These are phyloP conservation scores for Microplitis manilae DNA, from an alignment of 2,888 invertebrate species.

Conservation along the genomic window DNA sequence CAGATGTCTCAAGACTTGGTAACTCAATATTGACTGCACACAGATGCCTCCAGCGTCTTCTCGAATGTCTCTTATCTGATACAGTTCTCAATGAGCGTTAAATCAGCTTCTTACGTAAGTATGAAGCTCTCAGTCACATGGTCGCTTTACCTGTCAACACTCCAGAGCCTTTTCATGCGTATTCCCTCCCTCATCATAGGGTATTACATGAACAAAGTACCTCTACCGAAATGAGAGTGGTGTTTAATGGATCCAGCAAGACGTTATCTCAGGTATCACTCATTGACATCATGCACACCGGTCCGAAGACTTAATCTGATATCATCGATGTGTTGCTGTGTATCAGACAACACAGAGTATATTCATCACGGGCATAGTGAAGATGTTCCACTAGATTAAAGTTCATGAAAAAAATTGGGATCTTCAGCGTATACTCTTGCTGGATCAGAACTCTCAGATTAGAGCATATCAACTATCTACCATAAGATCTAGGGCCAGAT, in stretches of 20 bases:
- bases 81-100: background rate
- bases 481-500: conserved; percentile 2
- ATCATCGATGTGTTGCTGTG: conserved; percentile 20
- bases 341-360: background rate
- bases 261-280: conserved; percentile 17
- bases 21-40: background rate
- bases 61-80: background rate
- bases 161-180: background rate
- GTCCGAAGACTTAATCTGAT: conserved; percentile 2
- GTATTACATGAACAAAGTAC: background rate
- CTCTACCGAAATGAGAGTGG: conserved; percentile 24
- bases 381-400: no score
- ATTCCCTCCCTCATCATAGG: background rate
- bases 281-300: conserved; percentile 18
- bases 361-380: no score
- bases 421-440: no score
- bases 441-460: no score
- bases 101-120: background rate
- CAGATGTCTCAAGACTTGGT: background rate
- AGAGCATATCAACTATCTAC: no score
- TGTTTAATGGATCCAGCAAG: conserved; percentile 22
- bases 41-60: background rate
- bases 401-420: no score
- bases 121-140: background rate
- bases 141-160: no score